Evolutionary conservation across 2,113 vertebrate genomes (phyloP).

Genomic region (Spea multiplicata): DNA sequence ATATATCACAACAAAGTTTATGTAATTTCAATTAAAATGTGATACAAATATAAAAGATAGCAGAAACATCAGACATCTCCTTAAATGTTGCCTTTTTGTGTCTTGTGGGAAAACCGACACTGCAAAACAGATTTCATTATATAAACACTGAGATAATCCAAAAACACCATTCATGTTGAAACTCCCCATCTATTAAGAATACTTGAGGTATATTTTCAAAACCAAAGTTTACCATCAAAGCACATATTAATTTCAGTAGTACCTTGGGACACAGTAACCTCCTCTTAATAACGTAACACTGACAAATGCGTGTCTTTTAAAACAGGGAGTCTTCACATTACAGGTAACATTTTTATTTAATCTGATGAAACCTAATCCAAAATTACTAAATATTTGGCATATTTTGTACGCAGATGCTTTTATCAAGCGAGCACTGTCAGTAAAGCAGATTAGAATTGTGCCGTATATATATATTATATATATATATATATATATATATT

Average conservation of each 20-base stretch:
- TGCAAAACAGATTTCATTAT: slow-evolving; percentile 13
- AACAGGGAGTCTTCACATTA: neutral
- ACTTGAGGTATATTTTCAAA: slow-evolving; percentile 14
- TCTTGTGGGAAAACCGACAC: neutral
- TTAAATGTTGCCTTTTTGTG: slow-evolving; percentile 2
- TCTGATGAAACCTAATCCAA: neutral
- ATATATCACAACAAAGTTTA: no score
- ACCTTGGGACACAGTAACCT: slow-evolving; percentile 14
- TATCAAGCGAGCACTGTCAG: neutral
- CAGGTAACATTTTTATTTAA: neutral
- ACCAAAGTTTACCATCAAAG: slow-evolving; percentile 19
- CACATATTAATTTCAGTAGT: slow-evolving; percentile 1
- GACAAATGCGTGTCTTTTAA: slow-evolving; percentile 15
- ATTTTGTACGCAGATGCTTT: neutral
- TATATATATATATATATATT: no score
- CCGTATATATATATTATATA: no score
- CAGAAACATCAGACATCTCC: neutral
- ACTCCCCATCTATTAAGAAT: slow-evolving; percentile 26
- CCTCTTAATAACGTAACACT: slow-evolving; percentile 12
- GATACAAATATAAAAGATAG: neutral
- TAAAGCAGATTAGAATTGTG: neutral
- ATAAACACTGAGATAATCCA: slow-evolving; percentile 13
- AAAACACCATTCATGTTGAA: slow-evolving; percentile 22
- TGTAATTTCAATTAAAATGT: no score
- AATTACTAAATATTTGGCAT: neutral